Base-by-base conservation (phyloP, 2,113 vertebrate genomes). In the Rallus limicola region DNA sequence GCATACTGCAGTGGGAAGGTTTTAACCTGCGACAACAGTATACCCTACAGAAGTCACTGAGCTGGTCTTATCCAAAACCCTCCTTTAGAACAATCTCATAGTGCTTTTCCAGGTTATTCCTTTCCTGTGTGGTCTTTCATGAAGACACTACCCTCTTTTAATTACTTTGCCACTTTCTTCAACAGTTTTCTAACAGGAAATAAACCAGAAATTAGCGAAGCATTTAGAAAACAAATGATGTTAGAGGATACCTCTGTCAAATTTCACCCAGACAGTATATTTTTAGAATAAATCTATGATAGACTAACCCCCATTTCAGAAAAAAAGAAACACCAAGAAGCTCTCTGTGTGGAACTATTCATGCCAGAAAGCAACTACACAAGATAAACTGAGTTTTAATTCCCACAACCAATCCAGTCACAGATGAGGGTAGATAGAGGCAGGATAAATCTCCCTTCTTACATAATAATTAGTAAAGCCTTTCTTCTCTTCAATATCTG, bases 391-490 rank as follows among this genome's bases (percentile, higher is more conserved):
- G 29, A 58, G 68, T 87, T 84, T 88, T 89, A 10, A 55, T 86
- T 90, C 40, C 55, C 59, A 59, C 15, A 82, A 79, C 31, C 19
- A 94, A 88, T 71, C 11, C 21, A 38, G 38, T 69, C 62, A 78
- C 38, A 65, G 56, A 5, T 28, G 38, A 92, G 58, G 25, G 17
- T 10, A 62, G 25, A 60, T 0, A 90, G 46, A 58, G 36, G 44
- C 19, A 70, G 46, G 20, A 86, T 40, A 69, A 92, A 53, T 82
- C 40, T 67, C 58, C 28, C 21, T 91, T 82, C 99, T 99, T 98
- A 99, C 99, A 28, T 97, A 99, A 88, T 99, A 99, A 88, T 98
- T 98, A 52, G 98, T 98, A 97, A 99, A 99, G 40, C 99, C 99
- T 86, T 97, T 99, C 94, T 98, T 99, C 97, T 99, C 99, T 88